Evolutionary conservation across 2,797 vertebrate genomes (phyloP).

Genomic region (Acomys russatus): DNA sequence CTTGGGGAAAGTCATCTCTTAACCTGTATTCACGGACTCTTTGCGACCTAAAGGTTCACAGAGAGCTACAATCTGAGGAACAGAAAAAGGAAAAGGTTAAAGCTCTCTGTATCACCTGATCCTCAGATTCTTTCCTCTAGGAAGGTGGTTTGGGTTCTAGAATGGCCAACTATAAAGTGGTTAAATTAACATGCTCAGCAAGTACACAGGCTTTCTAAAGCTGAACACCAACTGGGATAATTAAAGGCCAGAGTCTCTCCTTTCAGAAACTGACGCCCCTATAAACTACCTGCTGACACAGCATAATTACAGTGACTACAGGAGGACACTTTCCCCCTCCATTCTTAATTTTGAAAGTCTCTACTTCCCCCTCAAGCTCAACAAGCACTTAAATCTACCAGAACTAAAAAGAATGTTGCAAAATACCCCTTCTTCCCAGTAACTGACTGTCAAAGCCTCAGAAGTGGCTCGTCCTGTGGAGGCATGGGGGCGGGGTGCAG

Average conservation of each 20-base stretch:
- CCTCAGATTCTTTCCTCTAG: slow-evolving; percentile 41
- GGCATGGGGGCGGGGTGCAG: background rate
- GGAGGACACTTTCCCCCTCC: slow-evolving; percentile 54
- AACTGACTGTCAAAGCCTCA: background rate
- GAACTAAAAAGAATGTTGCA: slow-evolving; percentile 63
- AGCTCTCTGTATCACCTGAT: background rate
- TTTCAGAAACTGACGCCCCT: slow-evolving; percentile 73
- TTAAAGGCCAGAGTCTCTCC: slow-evolving; percentile 83
- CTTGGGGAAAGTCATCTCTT: slow-evolving; percentile 12
- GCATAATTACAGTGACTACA: slow-evolving; percentile 81
- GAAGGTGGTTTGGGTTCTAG: background rate
- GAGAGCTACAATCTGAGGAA: background rate
- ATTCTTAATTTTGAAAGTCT: slow-evolving; percentile 59
- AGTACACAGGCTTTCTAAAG: slow-evolving; percentile 54
- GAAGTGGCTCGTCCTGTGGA: background rate
- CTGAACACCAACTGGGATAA: slow-evolving; percentile 81
- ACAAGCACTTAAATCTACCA: slow-evolving; percentile 31
- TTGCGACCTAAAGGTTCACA: slow-evolving; percentile 31
- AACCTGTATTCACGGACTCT: background rate
- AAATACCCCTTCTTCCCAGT: slow-evolving; percentile 23
- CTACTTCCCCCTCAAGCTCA: background rate
- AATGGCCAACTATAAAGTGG: slow-evolving; percentile 63
- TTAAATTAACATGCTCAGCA: slow-evolving; percentile 73
- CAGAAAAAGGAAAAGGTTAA: background rate
- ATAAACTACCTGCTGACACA: slow-evolving; percentile 84